A percentile compares a stretch with the other conserved stretches of the same genome.
Conservation (phyloP, 2,888 invertebrate genomes). For the Volucella bombylans region DNA sequence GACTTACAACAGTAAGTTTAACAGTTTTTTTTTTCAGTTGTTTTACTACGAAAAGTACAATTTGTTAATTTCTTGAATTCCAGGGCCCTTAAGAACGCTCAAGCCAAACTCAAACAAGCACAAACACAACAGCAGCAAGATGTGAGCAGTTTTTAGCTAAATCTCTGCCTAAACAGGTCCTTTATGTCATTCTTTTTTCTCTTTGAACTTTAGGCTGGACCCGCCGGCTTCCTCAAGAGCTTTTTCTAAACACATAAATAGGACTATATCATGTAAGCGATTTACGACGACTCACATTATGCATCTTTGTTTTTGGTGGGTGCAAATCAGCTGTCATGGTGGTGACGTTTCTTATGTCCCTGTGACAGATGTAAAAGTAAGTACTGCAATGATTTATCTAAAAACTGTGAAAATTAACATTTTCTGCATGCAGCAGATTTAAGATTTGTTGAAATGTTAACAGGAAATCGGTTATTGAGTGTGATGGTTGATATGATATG, state of each 20-base stretch:
- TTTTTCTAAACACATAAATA: conserved; percentile 88
- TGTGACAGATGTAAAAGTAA: conserved; percentile 51
- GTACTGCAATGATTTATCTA: background rate
- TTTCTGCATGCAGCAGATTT: background rate
- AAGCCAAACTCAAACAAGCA: conserved; percentile 92
- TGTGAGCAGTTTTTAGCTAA: conserved; percentile 76
- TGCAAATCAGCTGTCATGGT: conserved; percentile 36
- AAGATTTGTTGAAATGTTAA: too few relatives aligned
- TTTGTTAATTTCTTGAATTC: conserved; percentile 79
- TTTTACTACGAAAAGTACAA: conserved; percentile 12
- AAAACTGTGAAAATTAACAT: background rate
- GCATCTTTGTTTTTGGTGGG: conserved; percentile 66
- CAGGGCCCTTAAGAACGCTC: conserved; percentile 94
- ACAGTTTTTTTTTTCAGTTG: background rate
- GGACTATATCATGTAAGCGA: conserved; percentile 54
- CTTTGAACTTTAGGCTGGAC: conserved; percentile 87
- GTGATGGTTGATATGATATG: too few relatives aligned
- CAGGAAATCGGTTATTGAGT: too few relatives aligned
- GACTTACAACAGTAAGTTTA: conserved; percentile 93
- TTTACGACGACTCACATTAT: conserved; percentile 48
- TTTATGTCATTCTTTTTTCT: conserved; percentile 41
- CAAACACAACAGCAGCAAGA: conserved; percentile 91
- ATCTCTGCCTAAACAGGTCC: background rate
- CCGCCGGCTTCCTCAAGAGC: conserved; percentile 97
- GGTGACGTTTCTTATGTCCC: conserved; percentile 53